phyloP scores from a whole-genome alignment of 2,113 vertebrate genomes.

The Argyrosomus japonicus region DNA sequence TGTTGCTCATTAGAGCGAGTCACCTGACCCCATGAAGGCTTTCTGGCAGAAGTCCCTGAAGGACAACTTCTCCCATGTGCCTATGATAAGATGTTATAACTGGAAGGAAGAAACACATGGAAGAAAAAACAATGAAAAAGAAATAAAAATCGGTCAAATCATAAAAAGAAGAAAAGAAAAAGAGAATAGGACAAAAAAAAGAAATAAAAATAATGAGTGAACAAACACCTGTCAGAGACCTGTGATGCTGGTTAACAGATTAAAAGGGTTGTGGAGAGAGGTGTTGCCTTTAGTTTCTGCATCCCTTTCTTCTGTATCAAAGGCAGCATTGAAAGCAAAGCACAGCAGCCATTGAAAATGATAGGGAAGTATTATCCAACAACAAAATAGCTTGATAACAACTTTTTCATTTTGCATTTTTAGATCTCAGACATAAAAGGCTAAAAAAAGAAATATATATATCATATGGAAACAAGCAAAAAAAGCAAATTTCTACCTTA shows the following conservation, averaged over 20 bases:
- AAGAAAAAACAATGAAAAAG: not conserved
- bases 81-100: not conserved
- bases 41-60: too few species aligned
- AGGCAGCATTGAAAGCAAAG: constrained; percentile 31
- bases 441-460: too few species aligned
- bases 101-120: not conserved
- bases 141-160: not conserved
- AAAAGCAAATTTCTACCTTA: too few species aligned
- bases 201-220: not conserved
- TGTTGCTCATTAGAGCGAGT: too few species aligned
- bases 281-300: constrained; percentile 4
- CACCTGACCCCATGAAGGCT: too few species aligned
- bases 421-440: too few species aligned
- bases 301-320: constrained; percentile 33
- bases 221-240: not conserved
- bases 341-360: constrained; percentile 17
- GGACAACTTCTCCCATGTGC: too few species aligned
- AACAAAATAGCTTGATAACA: too few species aligned
- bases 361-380: too few species aligned
- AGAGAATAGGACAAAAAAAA: not conserved
- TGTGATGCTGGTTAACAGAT: not conserved
- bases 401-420: too few species aligned
- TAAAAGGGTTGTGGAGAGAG: not conserved
- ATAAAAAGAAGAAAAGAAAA: not conserved
- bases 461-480: too few species aligned